Percentiles rank a stretch among this genome's conserved stretches.
Conservation (phyloP, 1,140 invertebrate species). For the Drosophila bifasciata region DNA sequence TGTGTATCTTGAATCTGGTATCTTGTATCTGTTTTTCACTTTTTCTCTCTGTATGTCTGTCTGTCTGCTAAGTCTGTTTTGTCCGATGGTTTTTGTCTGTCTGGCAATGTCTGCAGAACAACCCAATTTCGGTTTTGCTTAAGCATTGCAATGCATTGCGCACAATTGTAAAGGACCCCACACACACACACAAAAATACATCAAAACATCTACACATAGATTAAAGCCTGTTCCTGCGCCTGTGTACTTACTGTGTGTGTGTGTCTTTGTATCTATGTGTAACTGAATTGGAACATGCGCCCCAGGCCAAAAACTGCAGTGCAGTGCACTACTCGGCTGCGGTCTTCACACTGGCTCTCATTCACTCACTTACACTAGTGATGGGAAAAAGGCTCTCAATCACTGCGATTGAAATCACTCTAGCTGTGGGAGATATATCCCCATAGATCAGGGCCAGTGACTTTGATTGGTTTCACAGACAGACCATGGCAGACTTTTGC, state of each 20-base stretch:
- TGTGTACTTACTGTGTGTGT: no score
- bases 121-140: constrained; percentile 81
- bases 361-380: constrained; percentile 28
- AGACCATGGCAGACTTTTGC: no score
- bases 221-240: constrained; percentile 5
- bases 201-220: constrained; percentile 38
- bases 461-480: no score
- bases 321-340: constrained; percentile 70
- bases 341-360: constrained; percentile 27
- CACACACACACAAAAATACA: constrained; percentile 20
- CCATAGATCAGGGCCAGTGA: no score
- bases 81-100: constrained; percentile 45
- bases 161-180: constrained; percentile 61
- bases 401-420: constrained; percentile 24
- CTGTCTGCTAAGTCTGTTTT: constrained; percentile 21
- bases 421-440: background rate
- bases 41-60: constrained; percentile 36
- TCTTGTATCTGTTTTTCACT: constrained; percentile 52
- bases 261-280: constrained; percentile 52
- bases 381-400: constrained; percentile 18
- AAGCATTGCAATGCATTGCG: constrained; percentile 76
- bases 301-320: constrained; percentile 71
- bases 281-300: constrained; percentile 78
- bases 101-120: constrained; percentile 65
- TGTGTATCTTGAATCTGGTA: constrained; percentile 39